Conservation (phyloP, 2,888 invertebrate species). For the Allacma fusca region DNA sequence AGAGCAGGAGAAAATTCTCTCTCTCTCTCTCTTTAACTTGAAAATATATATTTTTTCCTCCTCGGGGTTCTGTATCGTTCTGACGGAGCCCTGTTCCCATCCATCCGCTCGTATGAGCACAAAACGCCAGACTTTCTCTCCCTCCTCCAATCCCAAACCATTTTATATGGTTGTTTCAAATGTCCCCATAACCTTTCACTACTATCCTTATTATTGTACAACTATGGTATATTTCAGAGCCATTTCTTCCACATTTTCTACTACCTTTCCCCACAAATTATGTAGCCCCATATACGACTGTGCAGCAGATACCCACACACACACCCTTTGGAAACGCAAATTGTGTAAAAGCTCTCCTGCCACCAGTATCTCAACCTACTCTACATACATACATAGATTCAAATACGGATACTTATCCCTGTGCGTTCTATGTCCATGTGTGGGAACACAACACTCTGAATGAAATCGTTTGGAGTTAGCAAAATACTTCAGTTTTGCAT, state of each 20-base stretch:
- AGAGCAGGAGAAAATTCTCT: not conserved
- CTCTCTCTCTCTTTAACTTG: not conserved
- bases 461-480: too few relatives aligned
- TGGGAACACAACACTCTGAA: too few relatives aligned
- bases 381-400: too few relatives aligned
- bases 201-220: constrained; percentile 16
- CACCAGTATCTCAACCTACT: too few relatives aligned
- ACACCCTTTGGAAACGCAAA: too few relatives aligned
- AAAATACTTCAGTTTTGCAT: too few relatives aligned
- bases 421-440: too few relatives aligned
- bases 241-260: not conserved
- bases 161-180: constrained; percentile 5
- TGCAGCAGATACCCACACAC: too few relatives aligned
- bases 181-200: constrained; percentile 16
- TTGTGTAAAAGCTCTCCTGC: too few relatives aligned
- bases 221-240: not conserved
- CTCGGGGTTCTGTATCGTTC: not conserved
- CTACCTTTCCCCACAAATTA: not conserved
- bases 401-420: too few relatives aligned
- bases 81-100: not conserved
- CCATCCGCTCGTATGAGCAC: not conserved
- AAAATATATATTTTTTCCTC: constrained; percentile 13
- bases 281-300: too few relatives aligned
- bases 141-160: constrained; percentile 6
- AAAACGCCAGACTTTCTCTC: not conserved